Evolutionary conservation across 1,140 invertebrate genomes (phyloP), one percentile per base, ranked within the genome.

Genomic region (Aphaenogaster ashmeadi): DNA sequence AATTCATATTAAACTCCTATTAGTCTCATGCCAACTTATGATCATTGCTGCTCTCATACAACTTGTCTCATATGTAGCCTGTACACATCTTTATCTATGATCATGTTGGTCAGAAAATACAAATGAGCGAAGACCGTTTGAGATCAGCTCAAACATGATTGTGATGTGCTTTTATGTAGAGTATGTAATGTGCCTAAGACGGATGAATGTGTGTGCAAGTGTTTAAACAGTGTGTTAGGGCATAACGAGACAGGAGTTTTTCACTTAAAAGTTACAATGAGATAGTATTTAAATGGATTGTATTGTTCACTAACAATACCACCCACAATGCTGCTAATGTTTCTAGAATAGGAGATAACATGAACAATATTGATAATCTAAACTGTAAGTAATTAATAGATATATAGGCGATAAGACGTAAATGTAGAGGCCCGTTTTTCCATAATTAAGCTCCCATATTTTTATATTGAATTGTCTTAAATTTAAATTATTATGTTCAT

Each of bases 11-110:
- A 91, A 88, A 88, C 90, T 93, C 91, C 89, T 91, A 92, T 93
- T 91, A 94, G 92, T 92, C 90, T 94, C 93, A 93, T 94, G 93
- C 93, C 93, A 93, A 93, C 92, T 90, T 93, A 89, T 88, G 88
- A 92, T 79, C 86, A 56, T 66, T 87, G 74, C 85, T 90, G 89
- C 87, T 90, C 89, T 89, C 89, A 67, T 90, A 89, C 91, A 89
- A 84, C 52, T 81, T 81, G 66, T 80, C 72, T 78, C 84, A 64
- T 71, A 75, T 74, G 81, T 74, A 87, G 78, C 18, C 41, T 67
- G 56, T 87, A 86, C 71, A 79, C 87, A 80, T 88, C 47, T 54
- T 72, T 87, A 74, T 87, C 86, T 84, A 91, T 91, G 87, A 89
- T 81, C 75, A 86, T 58, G 58, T 87, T 89, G 90, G 64, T 89